Percentiles rank a stretch among this genome's conserved stretches.
These are phyloP conservation scores for Emydura subglobosa DNA, from an alignment of 2,113 vertebrate species.

Conservation along the genomic window DNA sequence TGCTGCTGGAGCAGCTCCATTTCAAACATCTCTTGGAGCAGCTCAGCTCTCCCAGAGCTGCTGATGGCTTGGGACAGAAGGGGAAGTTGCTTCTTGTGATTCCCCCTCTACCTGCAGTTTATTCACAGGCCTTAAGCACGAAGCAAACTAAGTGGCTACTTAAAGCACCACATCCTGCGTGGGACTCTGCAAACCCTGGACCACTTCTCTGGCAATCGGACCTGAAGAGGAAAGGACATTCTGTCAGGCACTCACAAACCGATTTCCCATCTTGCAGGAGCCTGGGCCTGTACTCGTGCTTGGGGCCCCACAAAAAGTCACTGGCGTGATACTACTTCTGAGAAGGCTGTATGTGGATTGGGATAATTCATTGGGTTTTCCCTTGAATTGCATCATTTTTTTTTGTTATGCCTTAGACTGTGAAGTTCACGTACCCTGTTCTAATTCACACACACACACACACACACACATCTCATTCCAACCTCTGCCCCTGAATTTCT, in stretches of 20 bases:
- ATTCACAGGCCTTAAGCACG: background rate
- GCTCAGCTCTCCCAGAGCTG: rapidly evolving
- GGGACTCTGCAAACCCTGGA: background rate
- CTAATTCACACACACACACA: background rate
- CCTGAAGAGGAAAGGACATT: background rate
- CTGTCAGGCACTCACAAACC: background rate
- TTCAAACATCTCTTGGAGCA: background rate
- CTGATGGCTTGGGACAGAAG: background rate
- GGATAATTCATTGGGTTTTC: background rate
- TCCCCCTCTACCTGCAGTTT: background rate
- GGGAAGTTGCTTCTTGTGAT: background rate
- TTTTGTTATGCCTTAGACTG: background rate
- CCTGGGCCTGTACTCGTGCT: rapidly evolving
- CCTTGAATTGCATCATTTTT: background rate
- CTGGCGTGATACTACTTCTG: background rate
- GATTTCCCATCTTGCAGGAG: background rate
- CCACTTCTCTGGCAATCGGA: background rate
- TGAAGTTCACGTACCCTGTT: background rate
- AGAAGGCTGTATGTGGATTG: background rate
- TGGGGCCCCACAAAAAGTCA: background rate
- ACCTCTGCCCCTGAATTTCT: background rate
- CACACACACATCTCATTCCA: background rate
- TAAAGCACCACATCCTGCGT: background rate
- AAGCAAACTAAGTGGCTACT: background rate
- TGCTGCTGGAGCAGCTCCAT: background rate